Conservation (phyloP, 2,888 invertebrate species). For the Lobophora halterata region DNA sequence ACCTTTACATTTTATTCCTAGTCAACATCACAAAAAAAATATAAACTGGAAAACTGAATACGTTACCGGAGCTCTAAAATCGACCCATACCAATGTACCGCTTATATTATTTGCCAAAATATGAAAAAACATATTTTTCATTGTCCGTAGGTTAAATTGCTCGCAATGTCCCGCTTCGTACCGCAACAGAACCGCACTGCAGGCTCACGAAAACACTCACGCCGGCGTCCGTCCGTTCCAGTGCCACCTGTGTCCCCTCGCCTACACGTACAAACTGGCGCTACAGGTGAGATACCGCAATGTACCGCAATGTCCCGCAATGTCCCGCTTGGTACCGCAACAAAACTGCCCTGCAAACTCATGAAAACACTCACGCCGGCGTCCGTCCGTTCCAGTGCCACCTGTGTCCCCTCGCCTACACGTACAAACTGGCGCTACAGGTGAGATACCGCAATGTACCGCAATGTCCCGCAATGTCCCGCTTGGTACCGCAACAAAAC, state of each 20-base stretch:
- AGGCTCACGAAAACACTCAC: constrained; percentile 55
- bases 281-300: constrained; percentile 53
- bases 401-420: not conserved
- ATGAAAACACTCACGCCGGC: not conserved
- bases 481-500: constrained; percentile 43
- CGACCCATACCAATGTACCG: no score
- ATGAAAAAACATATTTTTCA: not conserved
- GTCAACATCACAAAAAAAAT: no score
- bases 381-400: not conserved
- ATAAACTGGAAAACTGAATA: no score
- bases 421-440: not conserved
- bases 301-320: constrained; percentile 42
- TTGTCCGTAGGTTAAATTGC: constrained; percentile 42
- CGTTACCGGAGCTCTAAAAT: no score
- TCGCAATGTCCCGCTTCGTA: constrained; percentile 51
- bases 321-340: constrained; percentile 53
- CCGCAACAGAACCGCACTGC: constrained; percentile 38
- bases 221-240: constrained; percentile 54
- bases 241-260: constrained; percentile 48
- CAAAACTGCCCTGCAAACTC: constrained; percentile 5
- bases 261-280: constrained; percentile 53
- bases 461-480: constrained; percentile 49
- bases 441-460: constrained; percentile 4
- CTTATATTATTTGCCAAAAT: no score
- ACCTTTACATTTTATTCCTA: no score